Conservation (phyloP, 2,888 invertebrate genomes). For the Perizoma affinitatum region DNA sequence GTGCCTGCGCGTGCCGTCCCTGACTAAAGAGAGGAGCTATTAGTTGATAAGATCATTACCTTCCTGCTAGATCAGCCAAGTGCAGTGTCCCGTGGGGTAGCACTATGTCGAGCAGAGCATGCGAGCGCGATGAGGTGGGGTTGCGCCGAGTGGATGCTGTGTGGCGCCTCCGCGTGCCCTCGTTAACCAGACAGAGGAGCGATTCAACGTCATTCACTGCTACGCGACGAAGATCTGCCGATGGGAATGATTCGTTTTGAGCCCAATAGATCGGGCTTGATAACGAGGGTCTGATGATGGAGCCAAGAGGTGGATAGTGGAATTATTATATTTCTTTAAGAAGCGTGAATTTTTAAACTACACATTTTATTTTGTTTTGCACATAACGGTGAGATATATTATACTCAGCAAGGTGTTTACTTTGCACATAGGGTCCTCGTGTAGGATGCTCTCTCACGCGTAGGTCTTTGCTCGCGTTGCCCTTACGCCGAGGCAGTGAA, state of each 20-base stretch:
- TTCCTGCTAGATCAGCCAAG: slow-evolving; percentile 78
- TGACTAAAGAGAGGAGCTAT: neutral
- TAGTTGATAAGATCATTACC: slow-evolving; percentile 33
- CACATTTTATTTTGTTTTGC: too few species aligned
- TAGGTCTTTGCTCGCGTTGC: slow-evolving; percentile 79
- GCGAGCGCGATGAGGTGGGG: slow-evolving; percentile 88
- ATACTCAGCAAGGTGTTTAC: slow-evolving; percentile 67
- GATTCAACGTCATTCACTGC: slow-evolving; percentile 81
- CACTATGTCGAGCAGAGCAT: slow-evolving; percentile 88
- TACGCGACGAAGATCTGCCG: slow-evolving; percentile 86
- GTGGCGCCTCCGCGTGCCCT: slow-evolving; percentile 85
- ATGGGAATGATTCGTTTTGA: too few species aligned
- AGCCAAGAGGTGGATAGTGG: too few species aligned
- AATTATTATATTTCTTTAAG: too few species aligned
- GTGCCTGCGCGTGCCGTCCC: too few species aligned
- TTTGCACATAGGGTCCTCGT: slow-evolving; percentile 91
- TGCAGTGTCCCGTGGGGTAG: slow-evolving; percentile 85
- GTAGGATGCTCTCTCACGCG: slow-evolving; percentile 91
- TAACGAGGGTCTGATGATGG: too few species aligned
- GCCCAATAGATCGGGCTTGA: too few species aligned
- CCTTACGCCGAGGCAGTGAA: slow-evolving; percentile 68
- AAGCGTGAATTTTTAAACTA: too few species aligned
- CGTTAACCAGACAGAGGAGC: slow-evolving; percentile 83
- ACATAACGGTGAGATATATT: too few species aligned
- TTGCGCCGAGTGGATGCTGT: slow-evolving; percentile 90